Conservation (phyloP, 2,113 vertebrate genomes). For the Mixornis gularis region DNA sequence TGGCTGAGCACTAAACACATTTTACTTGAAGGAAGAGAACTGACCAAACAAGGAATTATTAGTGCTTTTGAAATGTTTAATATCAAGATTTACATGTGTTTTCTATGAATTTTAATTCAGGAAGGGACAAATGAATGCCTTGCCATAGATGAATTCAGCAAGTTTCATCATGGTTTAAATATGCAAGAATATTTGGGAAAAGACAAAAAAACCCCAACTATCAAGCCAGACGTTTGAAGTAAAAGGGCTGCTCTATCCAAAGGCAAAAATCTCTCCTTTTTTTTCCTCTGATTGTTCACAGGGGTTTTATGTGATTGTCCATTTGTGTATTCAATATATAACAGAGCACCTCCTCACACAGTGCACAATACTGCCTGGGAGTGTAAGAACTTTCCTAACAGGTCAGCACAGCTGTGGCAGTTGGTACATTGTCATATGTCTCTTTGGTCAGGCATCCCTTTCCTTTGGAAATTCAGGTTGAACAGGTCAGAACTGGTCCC, state of each 20-base stretch:
- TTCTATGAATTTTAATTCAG: slow-evolving; percentile 4
- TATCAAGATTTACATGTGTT: neutral
- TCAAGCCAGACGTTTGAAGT: neutral
- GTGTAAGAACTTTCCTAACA: neutral
- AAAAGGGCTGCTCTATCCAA: neutral
- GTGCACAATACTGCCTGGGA: neutral
- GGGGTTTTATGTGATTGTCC: slow-evolving; percentile 6
- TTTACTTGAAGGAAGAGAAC: neutral
- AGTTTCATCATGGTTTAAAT: slow-evolving; percentile 31
- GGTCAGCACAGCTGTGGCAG: neutral
- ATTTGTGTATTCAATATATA: slow-evolving; percentile 18
- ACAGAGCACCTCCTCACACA: neutral
- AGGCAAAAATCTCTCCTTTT: neutral
- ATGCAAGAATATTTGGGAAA: slow-evolving; percentile 49
- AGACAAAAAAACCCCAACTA: neutral
- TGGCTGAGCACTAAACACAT: neutral
- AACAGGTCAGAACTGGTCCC: neutral
- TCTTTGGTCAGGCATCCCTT: neutral
- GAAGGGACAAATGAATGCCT: neutral
- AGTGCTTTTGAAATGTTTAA: neutral
- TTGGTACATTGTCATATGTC: neutral
- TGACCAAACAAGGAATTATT: neutral
- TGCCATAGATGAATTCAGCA: slow-evolving; percentile 29
- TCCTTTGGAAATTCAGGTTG: neutral
- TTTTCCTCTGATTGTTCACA: neutral